A percentile compares a stretch with the other conserved stretches of the same genome.
Conservation (phyloP, 2,113 vertebrate genomes). For the Chionis minor region DNA sequence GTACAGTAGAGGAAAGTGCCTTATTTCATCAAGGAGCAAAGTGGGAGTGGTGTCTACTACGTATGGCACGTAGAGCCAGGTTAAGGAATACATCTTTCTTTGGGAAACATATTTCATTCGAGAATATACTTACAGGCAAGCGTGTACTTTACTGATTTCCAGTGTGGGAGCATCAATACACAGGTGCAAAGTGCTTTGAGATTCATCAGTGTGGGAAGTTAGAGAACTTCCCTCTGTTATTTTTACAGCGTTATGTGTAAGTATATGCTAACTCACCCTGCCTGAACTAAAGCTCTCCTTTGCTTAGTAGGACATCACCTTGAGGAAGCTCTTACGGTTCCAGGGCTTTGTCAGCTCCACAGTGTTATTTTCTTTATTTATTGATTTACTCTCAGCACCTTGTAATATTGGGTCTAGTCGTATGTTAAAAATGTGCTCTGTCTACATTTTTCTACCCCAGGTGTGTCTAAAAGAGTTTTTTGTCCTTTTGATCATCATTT, state of each 20-base stretch:
- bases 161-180: background rate
- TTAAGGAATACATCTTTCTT: background rate
- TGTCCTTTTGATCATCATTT: background rate
- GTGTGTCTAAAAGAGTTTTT: background rate
- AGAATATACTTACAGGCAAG: background rate
- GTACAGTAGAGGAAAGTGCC: background rate
- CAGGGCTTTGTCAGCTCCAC: background rate
- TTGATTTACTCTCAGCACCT: background rate
- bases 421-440: background rate
- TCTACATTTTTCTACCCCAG: background rate
- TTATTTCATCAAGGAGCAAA: background rate
- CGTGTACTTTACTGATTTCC: background rate
- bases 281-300: background rate
- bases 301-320: background rate
- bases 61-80: background rate
- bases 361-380: background rate
- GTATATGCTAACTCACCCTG: background rate
- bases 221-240: background rate
- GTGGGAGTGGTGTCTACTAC: background rate
- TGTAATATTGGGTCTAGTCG: background rate
- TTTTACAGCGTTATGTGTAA: background rate
- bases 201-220: background rate
- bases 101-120: background rate
- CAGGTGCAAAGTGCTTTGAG: background rate
- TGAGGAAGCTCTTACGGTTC: background rate